phyloP scores from a whole-genome alignment of 2,113 vertebrate species.

The Stomatorhinus ivindoensis region DNA sequence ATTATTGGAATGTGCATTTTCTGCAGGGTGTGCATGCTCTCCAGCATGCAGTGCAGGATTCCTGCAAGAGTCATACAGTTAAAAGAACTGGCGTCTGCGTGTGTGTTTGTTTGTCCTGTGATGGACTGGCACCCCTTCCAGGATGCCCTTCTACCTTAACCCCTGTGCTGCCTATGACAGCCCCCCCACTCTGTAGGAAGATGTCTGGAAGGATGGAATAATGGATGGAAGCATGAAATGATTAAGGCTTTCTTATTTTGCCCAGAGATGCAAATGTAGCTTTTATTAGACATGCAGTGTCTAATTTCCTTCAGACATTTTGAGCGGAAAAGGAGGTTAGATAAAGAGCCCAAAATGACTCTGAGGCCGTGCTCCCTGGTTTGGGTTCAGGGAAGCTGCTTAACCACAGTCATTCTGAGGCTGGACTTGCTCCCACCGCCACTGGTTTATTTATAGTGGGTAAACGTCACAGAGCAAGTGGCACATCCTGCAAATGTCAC shows the following conservation, averaged over 20 bases:
- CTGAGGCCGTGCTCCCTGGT: not conserved
- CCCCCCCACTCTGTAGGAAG: not conserved
- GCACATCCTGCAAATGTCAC: not conserved
- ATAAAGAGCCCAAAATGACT: not conserved
- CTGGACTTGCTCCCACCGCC: not conserved
- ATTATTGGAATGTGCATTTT: not conserved
- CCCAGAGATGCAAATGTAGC: not conserved
- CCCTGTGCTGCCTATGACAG: not conserved
- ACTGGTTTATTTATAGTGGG: not conserved
- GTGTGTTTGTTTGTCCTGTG: not conserved
- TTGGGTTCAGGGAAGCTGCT: not conserved
- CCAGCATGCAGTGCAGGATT: not conserved
- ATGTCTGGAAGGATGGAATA: not conserved
- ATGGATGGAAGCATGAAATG: not conserved
- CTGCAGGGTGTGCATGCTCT: not conserved
- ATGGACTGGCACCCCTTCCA: not conserved
- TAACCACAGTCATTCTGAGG: slow-evolving; percentile 1
- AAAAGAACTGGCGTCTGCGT: not conserved
- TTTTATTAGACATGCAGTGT: not conserved
- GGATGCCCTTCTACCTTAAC: not conserved
- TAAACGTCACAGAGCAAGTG: not conserved
- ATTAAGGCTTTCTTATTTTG: not conserved
- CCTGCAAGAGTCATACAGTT: not conserved
- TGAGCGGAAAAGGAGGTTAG: not conserved
- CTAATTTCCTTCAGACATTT: not conserved